Base-by-base conservation (phyloP, 37 sponge, comb jelly and placozoan genomes). In the Lycopodina hypogea region DNA sequence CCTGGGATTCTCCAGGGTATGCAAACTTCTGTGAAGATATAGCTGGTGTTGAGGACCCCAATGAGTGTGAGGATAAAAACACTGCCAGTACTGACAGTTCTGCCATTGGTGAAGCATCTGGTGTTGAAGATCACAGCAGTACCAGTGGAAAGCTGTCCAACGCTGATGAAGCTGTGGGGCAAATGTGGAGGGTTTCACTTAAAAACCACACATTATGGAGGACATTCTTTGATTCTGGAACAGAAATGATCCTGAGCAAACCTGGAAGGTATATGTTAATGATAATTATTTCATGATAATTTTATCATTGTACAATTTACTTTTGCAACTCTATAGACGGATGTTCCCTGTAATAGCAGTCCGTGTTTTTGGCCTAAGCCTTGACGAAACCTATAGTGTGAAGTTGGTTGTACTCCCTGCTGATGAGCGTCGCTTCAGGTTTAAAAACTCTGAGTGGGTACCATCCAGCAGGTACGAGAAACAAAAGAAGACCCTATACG, bases 211-310 rank as follows among this genome's bases (percentile, higher is more conserved):
- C 69, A 18, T 65, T 93, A 24, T 96, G 96, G 96, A 66, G 59
- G 65, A 35, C 81, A 53, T 96, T 96, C 40, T 78, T 84, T 52
- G 42, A 67, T 2, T 68, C 88, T 53, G 91, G 92, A 24, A 93
- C 94, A n/a, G 97, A 96, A 68, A 96, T 96, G 97, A 84, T 96
- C 29, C 90, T 96, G 42, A 96, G 94, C 14, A 90, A 90, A 48
- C 75, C 56, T 1, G 93, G 93, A 42, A 85, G 90, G 90, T 90
- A 59, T 45, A 12, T 4, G 9, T 9, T 12, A 45, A 4, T 45
- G 48, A 4, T 45, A 45, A 12, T 45, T 12, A 45, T 12, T 12
- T 12, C 4, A 45, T 9, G 48, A 45, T 60, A 15, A 12, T 45
- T 45, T 45, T 45, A 45, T 45, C 9, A 45, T 45, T 45, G 4